Percentiles rank a stretch among this genome's conserved stretches.
Evolutionary conservation across 2,797 vertebrate genomes (phyloP).

Genomic region (Chanos chanos): DNA sequence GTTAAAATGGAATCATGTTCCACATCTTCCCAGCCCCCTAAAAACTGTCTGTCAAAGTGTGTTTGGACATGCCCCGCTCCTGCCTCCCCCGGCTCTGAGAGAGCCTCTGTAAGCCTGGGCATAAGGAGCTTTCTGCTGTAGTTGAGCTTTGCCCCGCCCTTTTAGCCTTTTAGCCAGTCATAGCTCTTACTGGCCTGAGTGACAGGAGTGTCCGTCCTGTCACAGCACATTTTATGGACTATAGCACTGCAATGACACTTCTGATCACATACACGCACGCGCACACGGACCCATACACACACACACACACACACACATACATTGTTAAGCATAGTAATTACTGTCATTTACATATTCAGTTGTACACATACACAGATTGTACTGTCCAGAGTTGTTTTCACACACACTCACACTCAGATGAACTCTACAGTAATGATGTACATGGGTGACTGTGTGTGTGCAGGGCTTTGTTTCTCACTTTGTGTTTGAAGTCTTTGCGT

Average conservation of each 20-base stretch:
- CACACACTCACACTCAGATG: constrained; percentile 13
- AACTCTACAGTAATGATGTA: constrained; percentile 28
- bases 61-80: constrained; percentile 33
- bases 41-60: constrained; percentile 36
- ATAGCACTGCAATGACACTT: constrained; percentile 32
- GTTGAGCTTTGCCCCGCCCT: constrained; percentile 13
- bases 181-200: constrained; percentile 55
- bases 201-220: constrained; percentile 15
- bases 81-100: constrained; percentile 33
- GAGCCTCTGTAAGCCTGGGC: constrained; percentile 36
- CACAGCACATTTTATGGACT: constrained; percentile 28
- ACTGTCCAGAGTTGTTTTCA: too few relatives aligned
- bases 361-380: too few relatives aligned
- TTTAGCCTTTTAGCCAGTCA: constrained; percentile 47
- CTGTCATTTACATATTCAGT: too few relatives aligned
- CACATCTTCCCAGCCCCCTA: constrained; percentile 37
- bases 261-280: constrained; percentile 1
- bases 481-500: constrained; percentile 49
- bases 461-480: constrained; percentile 51
- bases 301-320: not conserved
- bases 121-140: constrained; percentile 32
- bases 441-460: too few relatives aligned
- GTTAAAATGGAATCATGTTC: constrained; percentile 13
- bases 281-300: too few relatives aligned
- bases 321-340: constrained; percentile 21